Evolutionary conservation across 1,140 invertebrate genomes (phyloP).

Genomic region (Trachelipus rathkii): DNA sequence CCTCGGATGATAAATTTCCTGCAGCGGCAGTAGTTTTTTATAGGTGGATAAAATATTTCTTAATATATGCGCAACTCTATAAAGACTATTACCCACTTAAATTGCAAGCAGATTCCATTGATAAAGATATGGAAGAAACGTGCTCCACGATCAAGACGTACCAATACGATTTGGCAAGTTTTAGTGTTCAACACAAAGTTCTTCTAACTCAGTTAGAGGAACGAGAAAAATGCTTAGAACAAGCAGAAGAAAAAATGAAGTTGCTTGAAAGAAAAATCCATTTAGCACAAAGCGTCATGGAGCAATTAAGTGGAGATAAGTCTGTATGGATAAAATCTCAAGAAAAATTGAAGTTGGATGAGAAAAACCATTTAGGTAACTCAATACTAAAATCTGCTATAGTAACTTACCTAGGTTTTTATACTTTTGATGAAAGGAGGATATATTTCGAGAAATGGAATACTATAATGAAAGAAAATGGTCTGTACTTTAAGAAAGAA

Average conservation of each 20-base stretch:
- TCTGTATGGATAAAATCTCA: constrained; percentile 36
- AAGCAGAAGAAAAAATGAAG: constrained; percentile 42
- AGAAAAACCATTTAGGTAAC: constrained; percentile 32
- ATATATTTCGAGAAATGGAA: constrained; percentile 28
- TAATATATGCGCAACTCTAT: constrained; percentile 40
- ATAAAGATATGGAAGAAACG: constrained; percentile 40
- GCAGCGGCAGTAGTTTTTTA: constrained; percentile 28
- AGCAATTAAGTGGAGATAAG: constrained; percentile 33
- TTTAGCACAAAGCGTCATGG: constrained; percentile 40
- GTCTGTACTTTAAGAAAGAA: constrained; percentile 29
- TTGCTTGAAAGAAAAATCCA: constrained; percentile 38
- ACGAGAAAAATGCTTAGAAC: constrained; percentile 37
- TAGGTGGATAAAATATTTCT: constrained; percentile 37
- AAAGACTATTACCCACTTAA: constrained; percentile 42
- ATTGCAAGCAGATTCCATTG: constrained; percentile 41
- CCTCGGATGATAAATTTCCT: constrained; percentile 27
- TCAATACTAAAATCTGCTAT: constrained; percentile 32
- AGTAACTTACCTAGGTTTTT: constrained; percentile 35
- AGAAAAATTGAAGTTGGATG: constrained; percentile 23
- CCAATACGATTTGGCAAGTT: constrained; percentile 33
- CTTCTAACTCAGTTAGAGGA: constrained; percentile 39
- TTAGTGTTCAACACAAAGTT: constrained; percentile 38
- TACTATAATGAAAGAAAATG: constrained; percentile 30
- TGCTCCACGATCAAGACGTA: constrained; percentile 34
- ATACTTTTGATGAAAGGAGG: constrained; percentile 21